Percentiles rank a stretch among this genome's conserved stretches.
Conservation (phyloP, 2,797 vertebrate species). For the Anabas testudineus region DNA sequence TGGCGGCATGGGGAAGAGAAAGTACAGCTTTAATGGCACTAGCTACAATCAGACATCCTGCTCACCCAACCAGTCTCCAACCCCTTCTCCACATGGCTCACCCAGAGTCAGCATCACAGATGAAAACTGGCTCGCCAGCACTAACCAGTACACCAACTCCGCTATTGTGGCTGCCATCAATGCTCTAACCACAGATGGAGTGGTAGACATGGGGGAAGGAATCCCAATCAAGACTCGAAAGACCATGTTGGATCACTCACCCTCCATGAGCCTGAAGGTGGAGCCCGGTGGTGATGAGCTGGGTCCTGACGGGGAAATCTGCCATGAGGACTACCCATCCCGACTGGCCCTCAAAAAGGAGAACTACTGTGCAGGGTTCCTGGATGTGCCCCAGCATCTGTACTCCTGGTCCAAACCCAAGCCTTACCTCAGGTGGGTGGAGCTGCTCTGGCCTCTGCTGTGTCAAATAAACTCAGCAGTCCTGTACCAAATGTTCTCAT, state of each 20-base stretch:
- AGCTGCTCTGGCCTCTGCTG: neutral
- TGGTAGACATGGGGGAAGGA: conserved; percentile 92
- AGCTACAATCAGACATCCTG: conserved; percentile 86
- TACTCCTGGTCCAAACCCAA: conserved; percentile 96
- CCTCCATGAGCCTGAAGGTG: conserved; percentile 91
- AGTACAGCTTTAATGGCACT: conserved; percentile 90
- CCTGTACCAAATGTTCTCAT: conserved; percentile 6
- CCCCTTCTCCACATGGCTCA: conserved; percentile 90
- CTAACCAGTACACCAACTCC: conserved; percentile 97
- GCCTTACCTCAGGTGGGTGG: conserved; percentile 92
- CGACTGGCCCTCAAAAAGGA: conserved; percentile 92
- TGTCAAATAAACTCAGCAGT: conserved; percentile 5
- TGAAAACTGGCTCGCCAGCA: conserved; percentile 92
- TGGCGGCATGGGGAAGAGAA: conserved; percentile 88
- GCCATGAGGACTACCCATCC: conserved; percentile 89
- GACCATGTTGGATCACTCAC: conserved; percentile 89
- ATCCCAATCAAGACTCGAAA: conserved; percentile 95
- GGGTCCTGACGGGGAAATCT: conserved; percentile 83
- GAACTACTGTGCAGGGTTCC: conserved; percentile 92
- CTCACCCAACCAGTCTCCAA: conserved; percentile 92
- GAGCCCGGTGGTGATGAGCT: conserved; percentile 91
- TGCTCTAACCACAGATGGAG: conserved; percentile 94
- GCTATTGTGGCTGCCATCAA: conserved; percentile 98
- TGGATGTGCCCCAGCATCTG: conserved; percentile 94
- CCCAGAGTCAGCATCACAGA: conserved; percentile 93